Base-by-base conservation (phyloP, 2,888 invertebrate genomes). In the Tiliacea aurago region DNA sequence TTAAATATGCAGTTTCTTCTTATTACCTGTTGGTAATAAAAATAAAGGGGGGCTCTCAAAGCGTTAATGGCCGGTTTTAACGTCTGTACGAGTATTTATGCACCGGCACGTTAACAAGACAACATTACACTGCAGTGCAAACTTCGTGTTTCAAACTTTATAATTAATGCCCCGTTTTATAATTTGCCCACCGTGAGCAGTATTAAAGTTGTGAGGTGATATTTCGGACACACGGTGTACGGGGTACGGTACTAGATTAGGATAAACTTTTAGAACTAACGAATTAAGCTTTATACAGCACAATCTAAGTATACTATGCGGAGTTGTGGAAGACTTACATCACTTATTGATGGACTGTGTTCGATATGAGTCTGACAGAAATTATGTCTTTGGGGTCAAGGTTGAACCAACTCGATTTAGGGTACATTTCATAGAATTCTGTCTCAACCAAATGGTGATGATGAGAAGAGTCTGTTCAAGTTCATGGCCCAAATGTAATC, bases 91-190 rank as follows among this genome's bases (percentile, higher is more conserved):
- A n/a, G 89, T 90, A 91, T 93, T 94, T 93, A 94, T 94, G 93
- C 93, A 90, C 86, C 84, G 85, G 89, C 92, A 93, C 92, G 93
- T 85, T 91, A 92, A 91, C 91, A 91, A 91, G 90, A 91, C 90
- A 90, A 90, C 90, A 92, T 91, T 92, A 93, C 90, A 90, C 89
- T 92, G 90, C 91, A 91, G 88, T 84, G 88, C 89, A 91, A 92
- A 92, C 90, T 93, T 90, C 81, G 87, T 85, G 85, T 87, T 89
- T 87, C 87, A 85, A 94, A 93, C 91, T 94, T 94, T 90, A 87
- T 93, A 94, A 94, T 94, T 89, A 93, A 94, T 92, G 91, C 83
- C 88, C 88, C 88, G 90, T 92, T 94, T 93, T 92, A 92, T 92
- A 91, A 93, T 92, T 92, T 90, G 87, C 87, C 89, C 88, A 84